Conservation (phyloP, 2,113 vertebrate genomes). For the Cyphomyrus discorhynchus region DNA sequence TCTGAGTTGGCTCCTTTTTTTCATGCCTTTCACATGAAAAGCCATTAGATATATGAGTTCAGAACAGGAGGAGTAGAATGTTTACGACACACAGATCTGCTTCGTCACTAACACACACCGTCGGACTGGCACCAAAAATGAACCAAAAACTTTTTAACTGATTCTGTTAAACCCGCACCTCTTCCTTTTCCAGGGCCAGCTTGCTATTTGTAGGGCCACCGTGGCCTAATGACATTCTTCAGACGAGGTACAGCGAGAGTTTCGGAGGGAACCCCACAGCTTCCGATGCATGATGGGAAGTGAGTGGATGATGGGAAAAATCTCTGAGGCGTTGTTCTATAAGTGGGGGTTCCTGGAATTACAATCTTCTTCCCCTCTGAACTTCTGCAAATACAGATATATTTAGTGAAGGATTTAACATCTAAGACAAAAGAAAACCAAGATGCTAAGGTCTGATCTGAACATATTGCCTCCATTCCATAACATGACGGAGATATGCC, state of each 20-base stretch:
- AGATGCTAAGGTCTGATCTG: background rate
- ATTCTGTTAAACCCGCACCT: background rate
- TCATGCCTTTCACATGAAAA: conserved; percentile 12
- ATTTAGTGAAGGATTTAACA: background rate
- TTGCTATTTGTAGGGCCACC: background rate
- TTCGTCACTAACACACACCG: background rate
- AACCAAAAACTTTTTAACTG: background rate
- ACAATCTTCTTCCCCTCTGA: background rate
- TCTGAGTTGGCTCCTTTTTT: background rate
- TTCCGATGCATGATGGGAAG: background rate
- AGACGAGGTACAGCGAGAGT: background rate
- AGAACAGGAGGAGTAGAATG: background rate
- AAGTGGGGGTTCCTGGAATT: background rate
- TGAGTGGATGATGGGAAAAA: background rate
- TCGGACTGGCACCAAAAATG: too few species aligned
- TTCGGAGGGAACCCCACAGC: background rate
- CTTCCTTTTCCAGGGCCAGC: background rate
- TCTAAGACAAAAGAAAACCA: background rate
- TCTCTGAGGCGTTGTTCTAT: background rate
- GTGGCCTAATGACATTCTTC: background rate
- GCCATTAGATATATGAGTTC: conserved; percentile 3
- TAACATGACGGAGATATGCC: background rate
- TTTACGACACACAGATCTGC: background rate
- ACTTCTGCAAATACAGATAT: background rate
- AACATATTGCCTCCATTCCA: background rate